Percentiles rank a stretch among this genome's conserved stretches.
Evolutionary conservation across 2,888 invertebrate species (phyloP).

Genomic region (Strigamia maritima): DNA sequence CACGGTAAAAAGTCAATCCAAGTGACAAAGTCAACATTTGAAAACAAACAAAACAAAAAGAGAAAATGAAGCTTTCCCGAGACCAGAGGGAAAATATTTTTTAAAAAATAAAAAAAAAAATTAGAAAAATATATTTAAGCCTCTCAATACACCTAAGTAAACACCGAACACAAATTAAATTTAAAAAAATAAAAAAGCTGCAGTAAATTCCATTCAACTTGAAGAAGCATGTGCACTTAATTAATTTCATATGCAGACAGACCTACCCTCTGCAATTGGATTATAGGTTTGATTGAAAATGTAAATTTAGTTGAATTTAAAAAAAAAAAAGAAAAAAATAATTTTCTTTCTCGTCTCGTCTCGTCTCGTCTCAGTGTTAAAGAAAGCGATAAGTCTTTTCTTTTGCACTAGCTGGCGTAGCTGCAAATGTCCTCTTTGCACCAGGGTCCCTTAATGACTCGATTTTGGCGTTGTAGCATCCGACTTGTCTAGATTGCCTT

Average conservation of each 20-base stretch:
- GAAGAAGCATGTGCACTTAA: background rate
- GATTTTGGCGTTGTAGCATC: constrained; percentile 11
- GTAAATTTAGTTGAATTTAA: background rate
- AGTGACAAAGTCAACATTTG: no score
- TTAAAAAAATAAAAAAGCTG: background rate
- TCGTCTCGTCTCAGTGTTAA: background rate
- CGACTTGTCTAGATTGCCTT: constrained; percentile 13
- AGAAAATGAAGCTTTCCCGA: no score
- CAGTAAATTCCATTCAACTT: background rate
- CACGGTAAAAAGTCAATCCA: no score
- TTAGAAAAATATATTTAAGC: no score
- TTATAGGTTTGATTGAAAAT: constrained; percentile 19
- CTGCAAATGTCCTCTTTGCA: constrained; percentile 19
- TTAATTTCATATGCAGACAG: background rate
- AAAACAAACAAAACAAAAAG: no score
- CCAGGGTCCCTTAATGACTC: constrained; percentile 14
- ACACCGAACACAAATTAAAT: background rate
- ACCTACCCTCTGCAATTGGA: background rate
- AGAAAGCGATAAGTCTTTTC: constrained; percentile 8
- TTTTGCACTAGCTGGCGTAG: background rate
- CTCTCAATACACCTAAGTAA: no score
- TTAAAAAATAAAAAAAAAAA: no score
- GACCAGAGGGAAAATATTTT: no score
- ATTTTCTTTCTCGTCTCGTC: no score
- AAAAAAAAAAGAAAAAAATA: background rate